Percentiles rank a stretch among this genome's conserved stretches.
Evolutionary conservation across 2,113 vertebrate species (phyloP).

Genomic region (Corythornis vintsioides): DNA sequence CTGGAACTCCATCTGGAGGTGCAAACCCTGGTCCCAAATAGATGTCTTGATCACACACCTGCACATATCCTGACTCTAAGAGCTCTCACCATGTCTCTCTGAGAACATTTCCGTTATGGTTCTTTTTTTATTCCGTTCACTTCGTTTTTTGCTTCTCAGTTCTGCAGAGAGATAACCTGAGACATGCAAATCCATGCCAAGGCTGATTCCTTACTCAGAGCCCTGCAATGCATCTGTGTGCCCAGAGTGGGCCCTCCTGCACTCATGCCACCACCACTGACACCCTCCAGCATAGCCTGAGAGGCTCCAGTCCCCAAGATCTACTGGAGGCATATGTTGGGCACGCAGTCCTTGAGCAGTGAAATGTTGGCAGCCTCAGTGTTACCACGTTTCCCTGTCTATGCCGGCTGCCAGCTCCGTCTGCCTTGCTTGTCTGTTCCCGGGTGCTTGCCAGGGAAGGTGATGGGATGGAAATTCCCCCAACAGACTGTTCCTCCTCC

Average conservation of each 20-base stretch:
- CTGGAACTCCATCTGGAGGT: background rate
- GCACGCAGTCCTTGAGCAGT: background rate
- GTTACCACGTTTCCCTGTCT: background rate
- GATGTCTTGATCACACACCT: background rate
- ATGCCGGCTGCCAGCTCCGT: background rate
- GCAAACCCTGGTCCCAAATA: background rate
- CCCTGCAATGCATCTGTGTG: background rate
- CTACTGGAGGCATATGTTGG: background rate
- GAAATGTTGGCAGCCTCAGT: background rate
- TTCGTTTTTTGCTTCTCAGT: background rate
- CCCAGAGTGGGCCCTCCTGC: background rate
- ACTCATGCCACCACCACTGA: background rate
- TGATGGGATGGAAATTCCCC: slow-evolving; percentile 17
- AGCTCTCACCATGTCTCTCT: background rate
- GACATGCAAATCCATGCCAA: background rate
- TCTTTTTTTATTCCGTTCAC: background rate
- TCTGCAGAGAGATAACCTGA: background rate
- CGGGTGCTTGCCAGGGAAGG: background rate
- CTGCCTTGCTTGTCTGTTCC: slow-evolving; percentile 38
- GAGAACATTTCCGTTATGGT: background rate
- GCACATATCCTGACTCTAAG: background rate
- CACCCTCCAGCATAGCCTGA: background rate
- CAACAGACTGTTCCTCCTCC: slow-evolving; percentile 1
- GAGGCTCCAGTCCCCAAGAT: background rate
- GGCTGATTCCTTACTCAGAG: background rate